These are phyloP conservation scores for Sinelater perroti DNA, from an alignment of 2,888 invertebrate species.

Conservation along the genomic window DNA sequence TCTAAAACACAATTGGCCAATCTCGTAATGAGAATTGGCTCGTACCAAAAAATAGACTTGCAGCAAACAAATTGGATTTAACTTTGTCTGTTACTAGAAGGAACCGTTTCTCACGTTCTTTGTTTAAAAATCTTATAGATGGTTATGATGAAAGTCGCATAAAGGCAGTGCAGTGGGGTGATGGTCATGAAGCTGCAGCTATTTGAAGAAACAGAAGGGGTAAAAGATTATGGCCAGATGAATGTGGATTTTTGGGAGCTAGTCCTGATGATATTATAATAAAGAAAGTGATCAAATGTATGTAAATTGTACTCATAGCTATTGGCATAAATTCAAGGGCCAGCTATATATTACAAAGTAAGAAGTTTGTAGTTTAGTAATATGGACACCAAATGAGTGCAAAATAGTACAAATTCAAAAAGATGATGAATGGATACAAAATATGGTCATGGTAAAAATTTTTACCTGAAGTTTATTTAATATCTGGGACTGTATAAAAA, in stretches of 20 bases:
- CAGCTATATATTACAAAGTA: no score
- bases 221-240: conserved; percentile 18
- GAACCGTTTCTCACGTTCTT: neutral
- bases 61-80: neutral
- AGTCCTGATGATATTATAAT: conserved; percentile 25
- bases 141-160: neutral
- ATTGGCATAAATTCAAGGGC: no score
- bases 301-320: no score
- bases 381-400: no score
- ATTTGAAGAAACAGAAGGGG: neutral
- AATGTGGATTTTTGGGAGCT: conserved; percentile 22
- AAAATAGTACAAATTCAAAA: no score
- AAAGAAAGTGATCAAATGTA: no score
- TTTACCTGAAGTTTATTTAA: no score
- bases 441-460: no score
- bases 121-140: neutral
- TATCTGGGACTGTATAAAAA: no score
- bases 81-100: neutral
- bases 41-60: neutral
- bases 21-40: neutral
- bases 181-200: neutral
- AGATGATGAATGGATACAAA: no score
- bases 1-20: neutral
- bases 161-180: neutral
- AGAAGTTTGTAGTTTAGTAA: no score